Evolutionary conservation across 1,140 invertebrate species (phyloP).

Genomic region (Pseudobourletiella spinata): DNA sequence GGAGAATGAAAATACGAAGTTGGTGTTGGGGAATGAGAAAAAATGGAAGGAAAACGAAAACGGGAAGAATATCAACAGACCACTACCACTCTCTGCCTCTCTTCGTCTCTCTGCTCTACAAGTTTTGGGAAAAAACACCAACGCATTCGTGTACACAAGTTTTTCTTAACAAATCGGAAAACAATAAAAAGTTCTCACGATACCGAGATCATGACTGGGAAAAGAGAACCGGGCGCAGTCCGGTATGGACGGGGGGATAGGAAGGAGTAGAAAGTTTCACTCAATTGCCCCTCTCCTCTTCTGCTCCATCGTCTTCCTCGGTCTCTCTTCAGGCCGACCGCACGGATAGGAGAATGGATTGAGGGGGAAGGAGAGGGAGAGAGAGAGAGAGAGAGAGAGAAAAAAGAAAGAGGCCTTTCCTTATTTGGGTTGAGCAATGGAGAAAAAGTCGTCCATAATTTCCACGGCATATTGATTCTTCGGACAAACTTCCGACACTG

Average conservation of each 20-base stretch:
- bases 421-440: slow-evolving; percentile 35
- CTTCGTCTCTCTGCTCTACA: background rate
- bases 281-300: background rate
- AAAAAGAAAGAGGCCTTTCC: too few species aligned
- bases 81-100: background rate
- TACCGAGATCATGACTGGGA: slow-evolving; percentile 3
- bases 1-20: too few species aligned
- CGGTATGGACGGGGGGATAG: too few species aligned
- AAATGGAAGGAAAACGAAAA: background rate
- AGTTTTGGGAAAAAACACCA: background rate
- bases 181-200: slow-evolving; percentile 19
- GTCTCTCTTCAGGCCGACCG: too few species aligned
- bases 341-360: too few species aligned
- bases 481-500: slow-evolving; percentile 32
- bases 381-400: too few species aligned
- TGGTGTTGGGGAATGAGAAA: too few species aligned
- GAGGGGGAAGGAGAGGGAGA: too few species aligned
- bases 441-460: slow-evolving; percentile 36
- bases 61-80: background rate
- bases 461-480: slow-evolving; percentile 36
- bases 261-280: background rate
- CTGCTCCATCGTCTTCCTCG: background rate
- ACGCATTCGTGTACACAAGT: slow-evolving; percentile 1
- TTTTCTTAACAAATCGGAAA: slow-evolving; percentile 23
- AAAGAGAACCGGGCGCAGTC: too few species aligned